Percentiles rank a stretch among this genome's conserved stretches.
Evolutionary conservation across 2,888 invertebrate genomes (phyloP).

Genomic region (Hirtodrosophila duncani): DNA sequence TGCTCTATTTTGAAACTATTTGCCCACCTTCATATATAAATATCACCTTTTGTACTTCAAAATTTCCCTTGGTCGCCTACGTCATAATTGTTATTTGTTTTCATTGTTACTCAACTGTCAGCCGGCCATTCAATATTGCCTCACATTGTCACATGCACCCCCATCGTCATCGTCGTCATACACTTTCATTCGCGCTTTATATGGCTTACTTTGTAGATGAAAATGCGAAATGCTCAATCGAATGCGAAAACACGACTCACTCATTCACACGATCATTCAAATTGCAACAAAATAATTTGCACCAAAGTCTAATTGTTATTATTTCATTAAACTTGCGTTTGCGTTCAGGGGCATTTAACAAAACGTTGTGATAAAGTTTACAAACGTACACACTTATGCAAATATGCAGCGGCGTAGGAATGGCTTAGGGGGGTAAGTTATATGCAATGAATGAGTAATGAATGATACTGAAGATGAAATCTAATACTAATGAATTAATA

Average conservation of each 20-base stretch:
- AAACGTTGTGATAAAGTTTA: slow-evolving; percentile 6
- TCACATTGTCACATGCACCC: not conserved
- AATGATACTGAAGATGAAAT: too few relatives aligned
- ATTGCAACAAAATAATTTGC: slow-evolving; percentile 44
- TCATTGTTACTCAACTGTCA: too few relatives aligned
- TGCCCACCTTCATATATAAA: too few relatives aligned
- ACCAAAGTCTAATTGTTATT: slow-evolving; percentile 34
- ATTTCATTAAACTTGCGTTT: slow-evolving; percentile 21
- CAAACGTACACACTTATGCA: too few relatives aligned
- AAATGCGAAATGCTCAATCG: slow-evolving; percentile 4
- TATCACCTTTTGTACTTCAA: too few relatives aligned
- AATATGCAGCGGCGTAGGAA: too few relatives aligned
- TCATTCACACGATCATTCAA: slow-evolving; percentile 54
- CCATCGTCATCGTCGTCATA: slow-evolving; percentile 14
- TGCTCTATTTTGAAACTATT: too few relatives aligned
- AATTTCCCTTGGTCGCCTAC: too few relatives aligned
- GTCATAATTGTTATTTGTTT: too few relatives aligned
- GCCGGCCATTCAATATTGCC: too few relatives aligned
- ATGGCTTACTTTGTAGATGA: slow-evolving; percentile 20
- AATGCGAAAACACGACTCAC: slow-evolving; percentile 30
- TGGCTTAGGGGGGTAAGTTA: too few relatives aligned
- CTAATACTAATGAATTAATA: not conserved
- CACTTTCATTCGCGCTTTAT: not conserved
- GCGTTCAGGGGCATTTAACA: not conserved
- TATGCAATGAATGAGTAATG: too few relatives aligned